Percentiles rank a stretch among this genome's conserved stretches.
phyloP scores from a whole-genome alignment of 2,888 invertebrate genomes.

The Anodontia alba region DNA sequence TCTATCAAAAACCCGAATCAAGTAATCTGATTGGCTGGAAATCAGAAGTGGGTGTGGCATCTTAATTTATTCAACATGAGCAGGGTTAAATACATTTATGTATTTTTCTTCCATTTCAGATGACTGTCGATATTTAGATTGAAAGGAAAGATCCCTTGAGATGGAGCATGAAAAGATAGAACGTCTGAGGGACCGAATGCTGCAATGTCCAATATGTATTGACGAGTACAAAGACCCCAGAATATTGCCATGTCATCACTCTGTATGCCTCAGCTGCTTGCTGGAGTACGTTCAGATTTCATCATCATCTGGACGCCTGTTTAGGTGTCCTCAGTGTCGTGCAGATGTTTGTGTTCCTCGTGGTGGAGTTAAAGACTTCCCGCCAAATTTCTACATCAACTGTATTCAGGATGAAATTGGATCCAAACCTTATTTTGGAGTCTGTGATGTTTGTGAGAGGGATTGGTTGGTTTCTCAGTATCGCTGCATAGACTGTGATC shows the following conservation, averaged over 20 bases:
- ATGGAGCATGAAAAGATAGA: slow-evolving; percentile 75
- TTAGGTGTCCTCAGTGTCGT: slow-evolving; percentile 70
- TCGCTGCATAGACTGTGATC: slow-evolving; percentile 77
- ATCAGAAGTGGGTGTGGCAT: too few species aligned
- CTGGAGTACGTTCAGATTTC: slow-evolving; percentile 70
- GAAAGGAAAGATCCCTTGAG: not conserved
- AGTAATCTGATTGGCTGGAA: too few species aligned
- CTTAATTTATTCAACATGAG: too few species aligned
- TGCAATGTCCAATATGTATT: slow-evolving; percentile 80
- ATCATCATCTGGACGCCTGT: slow-evolving; percentile 73
- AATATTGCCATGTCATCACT: slow-evolving; percentile 78
- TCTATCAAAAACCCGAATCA: too few species aligned
- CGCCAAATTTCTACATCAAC: slow-evolving; percentile 78
- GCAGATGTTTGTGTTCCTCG: slow-evolving; percentile 76
- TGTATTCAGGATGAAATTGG: slow-evolving; percentile 79
- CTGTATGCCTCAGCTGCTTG: slow-evolving; percentile 76
- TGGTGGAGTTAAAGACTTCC: slow-evolving; percentile 76
- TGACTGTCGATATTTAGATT: too few species aligned
- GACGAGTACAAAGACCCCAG: slow-evolving; percentile 80
- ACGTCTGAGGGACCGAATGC: slow-evolving; percentile 74
- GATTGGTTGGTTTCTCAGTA: slow-evolving; percentile 77
- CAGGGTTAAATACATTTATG: too few species aligned
- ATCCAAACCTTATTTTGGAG: slow-evolving; percentile 68
- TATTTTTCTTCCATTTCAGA: too few species aligned
- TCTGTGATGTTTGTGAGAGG: slow-evolving; percentile 74